These are phyloP conservation scores for Xylota segnis DNA, from an alignment of 2,888 invertebrate genomes.

Conservation along the genomic window DNA sequence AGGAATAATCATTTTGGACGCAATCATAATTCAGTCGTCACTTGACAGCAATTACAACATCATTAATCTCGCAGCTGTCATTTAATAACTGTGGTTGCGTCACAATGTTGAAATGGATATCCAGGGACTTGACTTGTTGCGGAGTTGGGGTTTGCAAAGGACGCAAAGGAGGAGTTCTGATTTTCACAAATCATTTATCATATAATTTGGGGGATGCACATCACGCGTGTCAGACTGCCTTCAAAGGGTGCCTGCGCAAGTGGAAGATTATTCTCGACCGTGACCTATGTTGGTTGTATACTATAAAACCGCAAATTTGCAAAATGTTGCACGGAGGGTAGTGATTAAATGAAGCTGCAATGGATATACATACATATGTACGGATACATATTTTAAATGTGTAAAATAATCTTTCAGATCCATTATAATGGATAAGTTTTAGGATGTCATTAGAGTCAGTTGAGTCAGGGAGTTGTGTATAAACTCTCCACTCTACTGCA, in stretches of 20 bases:
- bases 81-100: constrained; percentile 72
- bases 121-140: constrained; percentile 32
- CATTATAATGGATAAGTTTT: too few species aligned
- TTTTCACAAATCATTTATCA: constrained; percentile 69
- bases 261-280: constrained; percentile 34
- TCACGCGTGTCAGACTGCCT: constrained; percentile 41
- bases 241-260: constrained; percentile 48
- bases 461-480: too few species aligned
- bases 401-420: too few species aligned
- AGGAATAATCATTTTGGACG: constrained; percentile 69
- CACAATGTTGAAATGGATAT: constrained; percentile 55
- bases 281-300: constrained; percentile 42
- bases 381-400: too few species aligned
- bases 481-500: too few species aligned
- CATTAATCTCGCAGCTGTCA: constrained; percentile 74
- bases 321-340: not conserved
- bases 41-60: constrained; percentile 70
- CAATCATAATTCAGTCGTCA: constrained; percentile 74
- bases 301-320: constrained; percentile 5
- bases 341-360: not conserved
- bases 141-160: not conserved
- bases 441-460: too few species aligned
- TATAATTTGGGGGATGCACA: constrained; percentile 44
- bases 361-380: too few species aligned
- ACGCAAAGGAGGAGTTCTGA: constrained; percentile 26